Evolutionary conservation across 2,888 invertebrate genomes (phyloP).

Genomic region (Griposia aprilina): DNA sequence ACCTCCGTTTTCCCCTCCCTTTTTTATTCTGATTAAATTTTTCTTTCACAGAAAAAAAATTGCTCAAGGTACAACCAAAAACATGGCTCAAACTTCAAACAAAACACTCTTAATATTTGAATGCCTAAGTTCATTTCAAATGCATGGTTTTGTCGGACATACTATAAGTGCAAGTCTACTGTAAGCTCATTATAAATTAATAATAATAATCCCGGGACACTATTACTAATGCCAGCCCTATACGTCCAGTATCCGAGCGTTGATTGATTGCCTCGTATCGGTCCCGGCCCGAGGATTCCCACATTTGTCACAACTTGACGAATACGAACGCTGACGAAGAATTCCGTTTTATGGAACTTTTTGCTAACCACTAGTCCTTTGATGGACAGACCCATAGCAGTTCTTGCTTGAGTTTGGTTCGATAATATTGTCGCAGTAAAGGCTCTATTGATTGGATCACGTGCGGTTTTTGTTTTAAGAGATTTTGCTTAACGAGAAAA

Average conservation of each 20-base stretch:
- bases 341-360: constrained; percentile 59
- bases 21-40: background rate
- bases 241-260: constrained; percentile 50
- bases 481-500: background rate
- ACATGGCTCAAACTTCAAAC: background rate
- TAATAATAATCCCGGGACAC: constrained; percentile 29
- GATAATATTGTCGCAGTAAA: constrained; percentile 40
- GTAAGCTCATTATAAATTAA: background rate
- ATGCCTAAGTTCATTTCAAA: background rate
- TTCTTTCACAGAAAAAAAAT: background rate
- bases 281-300: constrained; percentile 67
- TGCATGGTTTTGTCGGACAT: too few species aligned
- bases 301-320: constrained; percentile 76
- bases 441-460: constrained; percentile 54
- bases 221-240: constrained; percentile 26
- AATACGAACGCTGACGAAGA: constrained; percentile 71
- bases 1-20: background rate
- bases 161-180: background rate
- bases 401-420: constrained; percentile 35
- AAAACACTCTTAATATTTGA: background rate
- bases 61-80: background rate
- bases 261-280: constrained; percentile 74
- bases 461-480: constrained; percentile 30
- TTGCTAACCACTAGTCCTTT: constrained; percentile 51
- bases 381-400: constrained; percentile 36